Conservation (phyloP, 2,113 vertebrate genomes). For the Parus major region DNA sequence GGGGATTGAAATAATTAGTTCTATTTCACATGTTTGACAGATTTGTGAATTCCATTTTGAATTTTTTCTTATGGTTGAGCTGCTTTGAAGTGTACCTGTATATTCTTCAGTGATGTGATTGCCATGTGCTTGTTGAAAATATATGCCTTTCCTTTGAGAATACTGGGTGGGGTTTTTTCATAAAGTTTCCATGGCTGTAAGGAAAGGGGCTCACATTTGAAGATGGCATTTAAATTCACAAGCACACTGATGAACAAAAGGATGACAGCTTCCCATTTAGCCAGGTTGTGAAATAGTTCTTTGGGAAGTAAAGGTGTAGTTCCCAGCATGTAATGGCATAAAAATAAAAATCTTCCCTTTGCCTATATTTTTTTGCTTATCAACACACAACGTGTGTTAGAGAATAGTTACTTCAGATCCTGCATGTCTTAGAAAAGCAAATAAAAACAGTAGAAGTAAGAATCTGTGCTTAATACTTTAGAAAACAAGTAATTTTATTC, state of each 20-base stretch:
- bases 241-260: background rate
- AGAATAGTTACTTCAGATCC: constrained; percentile 32
- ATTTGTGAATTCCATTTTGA: constrained; percentile 34
- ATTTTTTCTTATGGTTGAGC: background rate
- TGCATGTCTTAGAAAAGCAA: constrained; percentile 48
- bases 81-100: background rate
- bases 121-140: background rate
- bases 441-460: constrained; percentile 5
- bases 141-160: background rate
- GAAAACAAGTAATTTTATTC: constrained; percentile 77
- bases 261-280: background rate
- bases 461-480: constrained; percentile 62
- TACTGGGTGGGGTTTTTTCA: background rate
- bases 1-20: constrained; percentile 41
- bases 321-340: background rate
- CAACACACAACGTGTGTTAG: background rate
- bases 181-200: background rate
- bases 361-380: background rate
- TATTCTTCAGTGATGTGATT: background rate
- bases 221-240: background rate
- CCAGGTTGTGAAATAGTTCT: background rate
- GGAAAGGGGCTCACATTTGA: background rate
- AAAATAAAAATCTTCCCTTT: background rate
- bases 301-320: background rate
- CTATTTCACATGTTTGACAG: constrained; percentile 31